Base-by-base conservation (phyloP, 1,140 invertebrate species). In the Batillaria attramentaria region DNA sequence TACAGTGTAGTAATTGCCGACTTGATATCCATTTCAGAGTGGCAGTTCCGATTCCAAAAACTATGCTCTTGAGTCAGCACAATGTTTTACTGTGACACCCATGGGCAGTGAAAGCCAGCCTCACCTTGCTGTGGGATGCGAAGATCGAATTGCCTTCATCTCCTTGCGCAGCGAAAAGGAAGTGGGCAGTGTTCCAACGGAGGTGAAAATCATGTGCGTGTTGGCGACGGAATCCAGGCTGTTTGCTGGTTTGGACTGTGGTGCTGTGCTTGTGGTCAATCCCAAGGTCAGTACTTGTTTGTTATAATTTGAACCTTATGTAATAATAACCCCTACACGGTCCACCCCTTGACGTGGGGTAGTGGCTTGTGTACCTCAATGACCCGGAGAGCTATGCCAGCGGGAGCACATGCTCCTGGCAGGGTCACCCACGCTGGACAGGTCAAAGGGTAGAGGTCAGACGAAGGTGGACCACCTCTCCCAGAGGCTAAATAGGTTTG, bases 231-330 rank as follows among this genome's bases (percentile, higher is more conserved):
- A 46, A 5, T 39, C 57, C 13, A 42, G 68, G 4, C 50, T 87
- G 4, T 87, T 79, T 74, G 76, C 80, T 33, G 84, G 86, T 6
- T 76, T 84, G 31, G 78, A 83, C 73, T 78, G 70, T 42, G 86
- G 86, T 3, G 73, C 77, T n/a, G 79, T 87, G 1, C 39, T 82
- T 18, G 77, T 82, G 24, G 70, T 79, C 72, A 74, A 80, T 41
- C 42, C 80, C 10, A 82, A 80, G 80, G 85, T 86, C 57, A 79
- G 83, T 66, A 31, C 24, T 18, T 66, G 62, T 10, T 66, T 37
- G 42, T 33, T 50, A 16, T 57, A 20, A 16, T 39, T 57, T 74
- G 65, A 24, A 31, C 31, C 65, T 13, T 66, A 31, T 66, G 16
- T 66, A 24, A 31, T 31, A 16, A 66, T 24, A 24, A 18, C 31